Percentiles rank a stretch among this genome's conserved stretches.
Conservation (phyloP, 1,140 invertebrate species). For the Pectinophora gossypiella region DNA sequence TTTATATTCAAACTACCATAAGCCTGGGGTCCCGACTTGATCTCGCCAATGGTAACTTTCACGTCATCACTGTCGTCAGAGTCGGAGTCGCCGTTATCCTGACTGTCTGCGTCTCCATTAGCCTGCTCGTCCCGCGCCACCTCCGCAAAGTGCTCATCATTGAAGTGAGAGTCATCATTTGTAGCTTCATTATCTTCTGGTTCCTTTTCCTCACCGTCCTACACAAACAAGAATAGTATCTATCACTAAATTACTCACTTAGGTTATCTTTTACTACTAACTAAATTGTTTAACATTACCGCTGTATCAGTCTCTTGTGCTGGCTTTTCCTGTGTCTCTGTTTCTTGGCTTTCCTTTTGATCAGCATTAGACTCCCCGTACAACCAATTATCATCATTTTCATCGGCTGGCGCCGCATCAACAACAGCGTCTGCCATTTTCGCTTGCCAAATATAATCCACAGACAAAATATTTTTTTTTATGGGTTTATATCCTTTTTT, state of each 20-base stretch:
- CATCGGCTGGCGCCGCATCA: constrained; percentile 74
- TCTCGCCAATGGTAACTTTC: constrained; percentile 90
- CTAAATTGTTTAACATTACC: constrained; percentile 18
- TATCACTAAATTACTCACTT: not conserved
- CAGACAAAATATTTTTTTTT: not conserved
- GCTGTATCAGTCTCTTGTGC: constrained; percentile 19
- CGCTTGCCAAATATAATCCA: not conserved
- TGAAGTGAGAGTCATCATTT: constrained; percentile 66
- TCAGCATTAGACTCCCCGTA: constrained; percentile 80
- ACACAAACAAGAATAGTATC: constrained; percentile 11
- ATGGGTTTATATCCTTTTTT: not conserved
- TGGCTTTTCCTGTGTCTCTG: constrained; percentile 31
- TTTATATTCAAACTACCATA: constrained; percentile 81
- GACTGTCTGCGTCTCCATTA: constrained; percentile 75
- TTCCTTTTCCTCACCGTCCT: constrained; percentile 60
- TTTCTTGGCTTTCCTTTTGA: constrained; percentile 46
- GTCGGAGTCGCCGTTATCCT: constrained; percentile 81
- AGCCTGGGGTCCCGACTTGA: constrained; percentile 82
- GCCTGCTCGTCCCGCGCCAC: constrained; percentile 76
- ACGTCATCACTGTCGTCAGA: constrained; percentile 90
- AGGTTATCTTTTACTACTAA: constrained; percentile 31
- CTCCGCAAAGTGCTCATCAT: constrained; percentile 71
- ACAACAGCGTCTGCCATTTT: constrained; percentile 60
- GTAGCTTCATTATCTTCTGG: constrained; percentile 63
- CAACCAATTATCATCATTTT: constrained; percentile 86